A percentile compares a stretch with the other conserved stretches of the same genome.
These are phyloP conservation scores for Camponotus vicinus DNA, from an alignment of 1,140 invertebrate species.

Conservation along the genomic window DNA sequence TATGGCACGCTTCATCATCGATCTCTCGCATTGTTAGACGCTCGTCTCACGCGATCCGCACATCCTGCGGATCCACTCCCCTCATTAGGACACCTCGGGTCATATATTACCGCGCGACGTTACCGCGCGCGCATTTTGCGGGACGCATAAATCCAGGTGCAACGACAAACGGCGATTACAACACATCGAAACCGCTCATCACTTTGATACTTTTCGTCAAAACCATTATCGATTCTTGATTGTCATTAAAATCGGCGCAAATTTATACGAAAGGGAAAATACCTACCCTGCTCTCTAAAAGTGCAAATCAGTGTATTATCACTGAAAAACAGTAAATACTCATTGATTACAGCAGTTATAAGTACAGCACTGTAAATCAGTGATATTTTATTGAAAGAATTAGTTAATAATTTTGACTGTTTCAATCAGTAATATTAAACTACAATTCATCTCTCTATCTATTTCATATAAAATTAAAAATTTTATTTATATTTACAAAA, in stretches of 20 bases:
- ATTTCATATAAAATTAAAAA: too few relatives aligned
- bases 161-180: slow-evolving; percentile 68
- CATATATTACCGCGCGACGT: slow-evolving; percentile 59
- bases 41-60: slow-evolving; percentile 73
- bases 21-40: slow-evolving; percentile 77
- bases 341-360: too few relatives aligned
- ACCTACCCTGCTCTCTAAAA: too few relatives aligned
- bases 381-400: too few relatives aligned
- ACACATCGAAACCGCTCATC: slow-evolving; percentile 7
- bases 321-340: too few relatives aligned
- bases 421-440: too few relatives aligned
- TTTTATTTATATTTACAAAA: too few relatives aligned
- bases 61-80: slow-evolving; percentile 73
- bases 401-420: too few relatives aligned
- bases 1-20: slow-evolving; percentile 76
- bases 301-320: too few relatives aligned
- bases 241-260: slow-evolving; percentile 17
- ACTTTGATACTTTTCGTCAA: slow-evolving; percentile 3
- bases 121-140: slow-evolving; percentile 42
- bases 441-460: too few relatives aligned
- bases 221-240: slow-evolving; percentile 28
- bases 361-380: too few relatives aligned
- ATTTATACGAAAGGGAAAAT: not conserved
- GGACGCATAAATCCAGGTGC: slow-evolving; percentile 65
- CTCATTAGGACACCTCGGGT: slow-evolving; percentile 71